A percentile compares a stretch with the other conserved stretches of the same genome.
Evolutionary conservation across 2,888 invertebrate genomes (phyloP).

Genomic region (Stenoptilia bipunctidactyla): DNA sequence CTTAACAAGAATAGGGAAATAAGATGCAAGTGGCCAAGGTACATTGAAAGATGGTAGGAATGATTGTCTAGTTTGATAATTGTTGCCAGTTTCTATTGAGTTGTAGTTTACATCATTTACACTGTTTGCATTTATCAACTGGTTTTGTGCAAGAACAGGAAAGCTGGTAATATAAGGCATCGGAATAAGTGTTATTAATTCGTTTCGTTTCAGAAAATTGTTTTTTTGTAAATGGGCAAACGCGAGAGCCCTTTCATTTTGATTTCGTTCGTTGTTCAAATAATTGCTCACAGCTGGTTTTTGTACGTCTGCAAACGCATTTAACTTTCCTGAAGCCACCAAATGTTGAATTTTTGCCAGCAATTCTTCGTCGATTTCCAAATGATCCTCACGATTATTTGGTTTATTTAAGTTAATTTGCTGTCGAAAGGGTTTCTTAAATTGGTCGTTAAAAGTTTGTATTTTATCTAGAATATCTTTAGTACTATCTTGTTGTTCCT

Average conservation of each 20-base stretch:
- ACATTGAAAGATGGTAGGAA: conserved; percentile 33
- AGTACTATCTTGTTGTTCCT: conserved; percentile 26
- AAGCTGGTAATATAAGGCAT: conserved; percentile 38
- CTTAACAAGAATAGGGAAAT: conserved; percentile 70
- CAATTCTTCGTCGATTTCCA: conserved; percentile 40
- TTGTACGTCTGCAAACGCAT: conserved; percentile 21
- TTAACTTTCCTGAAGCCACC: conserved; percentile 41
- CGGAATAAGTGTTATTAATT: conserved; percentile 17
- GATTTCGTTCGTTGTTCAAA: conserved; percentile 21
- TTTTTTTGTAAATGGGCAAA: conserved; percentile 8
- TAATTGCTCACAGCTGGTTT: conserved; percentile 25
- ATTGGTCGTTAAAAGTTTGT: conserved; percentile 58
- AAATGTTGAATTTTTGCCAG: conserved; percentile 48
- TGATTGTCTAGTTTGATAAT: conserved; percentile 34
- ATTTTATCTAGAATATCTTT: conserved; percentile 69
- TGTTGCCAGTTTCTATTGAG: conserved; percentile 12
- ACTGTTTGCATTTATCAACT: conserved; percentile 5
- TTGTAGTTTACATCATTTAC: no score
- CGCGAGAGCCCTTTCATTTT: conserved; percentile 22
- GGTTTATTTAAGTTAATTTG: conserved; percentile 30
- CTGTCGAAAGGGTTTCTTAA: conserved; percentile 39
- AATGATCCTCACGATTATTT: conserved; percentile 29
- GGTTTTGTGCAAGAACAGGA: conserved; percentile 40
- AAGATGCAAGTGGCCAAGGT: conserved; percentile 63
- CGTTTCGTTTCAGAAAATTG: conserved; percentile 8